Conservation (phyloP, 2,888 invertebrate species). For the Dione juno region DNA sequence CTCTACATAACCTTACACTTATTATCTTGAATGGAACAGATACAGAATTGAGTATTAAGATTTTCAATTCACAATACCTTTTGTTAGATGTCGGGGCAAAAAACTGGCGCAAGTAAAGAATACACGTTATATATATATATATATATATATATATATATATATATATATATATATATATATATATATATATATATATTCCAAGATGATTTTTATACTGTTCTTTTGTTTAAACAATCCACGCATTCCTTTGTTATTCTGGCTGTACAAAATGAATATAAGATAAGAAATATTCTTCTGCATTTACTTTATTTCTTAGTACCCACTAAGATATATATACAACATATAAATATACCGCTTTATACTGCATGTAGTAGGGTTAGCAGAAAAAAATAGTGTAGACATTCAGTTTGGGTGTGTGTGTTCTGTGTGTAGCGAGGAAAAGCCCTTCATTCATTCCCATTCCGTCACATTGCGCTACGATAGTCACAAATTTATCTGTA, state of each 20-base stretch:
- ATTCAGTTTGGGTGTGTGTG: no score
- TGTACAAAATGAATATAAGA: neutral
- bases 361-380: no score
- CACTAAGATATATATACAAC: no score
- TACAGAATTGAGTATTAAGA: neutral
- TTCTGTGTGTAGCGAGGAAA: no score
- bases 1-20: neutral
- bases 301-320: no score
- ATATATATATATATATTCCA: neutral
- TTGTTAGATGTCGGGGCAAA: neutral
- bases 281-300: no score
- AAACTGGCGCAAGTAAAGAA: neutral
- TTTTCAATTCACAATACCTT: slow-evolving; percentile 6
- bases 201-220: neutral
- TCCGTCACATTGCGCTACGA: no score
- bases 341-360: no score
- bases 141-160: neutral
- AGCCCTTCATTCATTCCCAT: no score
- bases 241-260: neutral
- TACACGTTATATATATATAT: neutral
- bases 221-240: neutral
- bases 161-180: neutral
- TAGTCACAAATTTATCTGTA: no score
- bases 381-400: no score
- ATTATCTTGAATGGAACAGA: neutral